These are phyloP conservation scores for Thymelicus lineola DNA, from an alignment of 2,888 invertebrate species.

Conservation along the genomic window DNA sequence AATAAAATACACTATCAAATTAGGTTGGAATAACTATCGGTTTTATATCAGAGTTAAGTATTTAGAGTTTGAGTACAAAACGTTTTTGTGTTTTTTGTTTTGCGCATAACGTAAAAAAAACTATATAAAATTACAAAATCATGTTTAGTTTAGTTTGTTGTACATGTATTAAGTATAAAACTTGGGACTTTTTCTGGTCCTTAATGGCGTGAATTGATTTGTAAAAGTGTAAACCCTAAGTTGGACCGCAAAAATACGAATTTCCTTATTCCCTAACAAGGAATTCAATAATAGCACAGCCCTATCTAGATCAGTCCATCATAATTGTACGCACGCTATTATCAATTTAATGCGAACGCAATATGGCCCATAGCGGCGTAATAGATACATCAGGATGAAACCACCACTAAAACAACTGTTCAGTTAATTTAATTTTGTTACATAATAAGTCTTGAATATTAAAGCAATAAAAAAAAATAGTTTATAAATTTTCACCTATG, in stretches of 20 bases:
- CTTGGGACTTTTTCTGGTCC: background rate
- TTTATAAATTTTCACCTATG: background rate
- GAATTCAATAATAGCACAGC: constrained; percentile 3
- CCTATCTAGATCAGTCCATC: constrained; percentile 18
- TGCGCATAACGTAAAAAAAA: background rate
- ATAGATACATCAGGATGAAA: constrained; percentile 27
- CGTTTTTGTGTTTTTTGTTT: background rate
- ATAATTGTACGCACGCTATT: constrained; percentile 27
- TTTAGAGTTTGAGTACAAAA: background rate
- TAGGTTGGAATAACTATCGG: background rate
- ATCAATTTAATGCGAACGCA: constrained; percentile 36
- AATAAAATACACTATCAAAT: constrained; percentile 7
- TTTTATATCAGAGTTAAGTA: background rate
- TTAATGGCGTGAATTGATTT: no score
- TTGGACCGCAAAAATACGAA: no score
- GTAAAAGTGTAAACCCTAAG: no score
- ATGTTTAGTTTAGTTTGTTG: background rate
- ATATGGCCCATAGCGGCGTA: constrained; percentile 27
- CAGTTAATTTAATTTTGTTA: background rate
- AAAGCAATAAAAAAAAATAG: background rate
- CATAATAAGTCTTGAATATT: background rate
- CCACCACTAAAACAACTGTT: background rate
- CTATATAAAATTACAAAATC: background rate
- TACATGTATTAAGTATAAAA: background rate
- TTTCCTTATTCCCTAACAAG: background rate